These are phyloP conservation scores for Zaprionus ornatus DNA, from an alignment of 1,140 invertebrate species.

Conservation along the genomic window DNA sequence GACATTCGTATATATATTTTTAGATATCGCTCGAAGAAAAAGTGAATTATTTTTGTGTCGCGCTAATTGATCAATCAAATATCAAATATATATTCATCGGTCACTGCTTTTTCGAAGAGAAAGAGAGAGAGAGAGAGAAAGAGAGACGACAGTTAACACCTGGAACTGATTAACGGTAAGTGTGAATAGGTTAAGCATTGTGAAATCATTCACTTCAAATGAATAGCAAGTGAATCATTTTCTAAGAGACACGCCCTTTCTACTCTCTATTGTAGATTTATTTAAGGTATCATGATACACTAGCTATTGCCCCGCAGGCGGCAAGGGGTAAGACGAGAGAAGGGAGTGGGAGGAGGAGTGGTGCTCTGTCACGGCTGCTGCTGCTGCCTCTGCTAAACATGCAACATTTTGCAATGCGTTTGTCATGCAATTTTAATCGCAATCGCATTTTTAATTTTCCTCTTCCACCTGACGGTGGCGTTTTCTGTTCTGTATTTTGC, in stretches of 20 bases:
- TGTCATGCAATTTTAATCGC: slow-evolving; percentile 82
- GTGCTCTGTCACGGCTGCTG: neutral
- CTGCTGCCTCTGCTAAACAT: slow-evolving; percentile 56
- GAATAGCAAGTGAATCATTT: slow-evolving; percentile 41
- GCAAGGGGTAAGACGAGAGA: too few relatives aligned
- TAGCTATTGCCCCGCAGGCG: neutral
- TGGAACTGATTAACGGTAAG: slow-evolving; percentile 62
- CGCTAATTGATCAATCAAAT: slow-evolving; percentile 61
- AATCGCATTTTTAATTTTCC: slow-evolving; percentile 82
- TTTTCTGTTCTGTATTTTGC: slow-evolving; percentile 19
- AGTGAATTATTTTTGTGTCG: slow-evolving; percentile 37
- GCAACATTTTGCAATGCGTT: slow-evolving; percentile 74
- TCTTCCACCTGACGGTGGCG: slow-evolving; percentile 69
- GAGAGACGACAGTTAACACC: slow-evolving; percentile 54
- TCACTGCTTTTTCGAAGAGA: slow-evolving; percentile 16
- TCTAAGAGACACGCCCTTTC: slow-evolving; percentile 11
- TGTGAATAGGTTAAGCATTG: slow-evolving; percentile 46
- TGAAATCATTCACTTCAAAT: slow-evolving; percentile 26
- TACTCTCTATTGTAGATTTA: slow-evolving; percentile 35
- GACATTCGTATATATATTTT: slow-evolving; percentile 38
- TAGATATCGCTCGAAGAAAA: slow-evolving; percentile 15
- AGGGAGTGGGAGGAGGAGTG: neutral
- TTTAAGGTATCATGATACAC: slow-evolving; percentile 30
- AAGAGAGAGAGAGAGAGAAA: too few relatives aligned
- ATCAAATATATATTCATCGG: neutral